Evolutionary conservation across 2,113 vertebrate genomes (phyloP).

Genomic region (Campylomormyrus numenius): DNA sequence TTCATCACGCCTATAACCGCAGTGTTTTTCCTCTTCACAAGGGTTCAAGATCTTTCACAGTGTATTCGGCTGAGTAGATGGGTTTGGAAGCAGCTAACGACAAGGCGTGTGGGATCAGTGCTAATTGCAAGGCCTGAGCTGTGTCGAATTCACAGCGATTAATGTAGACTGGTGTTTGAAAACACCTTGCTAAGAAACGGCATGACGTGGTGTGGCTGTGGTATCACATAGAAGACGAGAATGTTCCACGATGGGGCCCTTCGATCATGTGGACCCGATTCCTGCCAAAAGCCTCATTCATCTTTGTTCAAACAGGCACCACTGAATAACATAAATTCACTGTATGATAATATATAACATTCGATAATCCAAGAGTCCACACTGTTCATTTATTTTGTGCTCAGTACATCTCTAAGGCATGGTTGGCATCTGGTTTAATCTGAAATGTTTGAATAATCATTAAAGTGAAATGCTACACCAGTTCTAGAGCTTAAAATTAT

Average conservation of each 20-base stretch:
- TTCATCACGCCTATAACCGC: not conserved
- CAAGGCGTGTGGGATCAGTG: not conserved
- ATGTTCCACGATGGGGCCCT: not conserved
- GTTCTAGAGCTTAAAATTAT: not conserved
- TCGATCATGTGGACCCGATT: not conserved
- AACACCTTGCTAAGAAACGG: not conserved
- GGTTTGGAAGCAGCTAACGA: constrained; percentile 7
- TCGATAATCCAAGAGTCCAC: not conserved
- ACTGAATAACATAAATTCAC: not conserved
- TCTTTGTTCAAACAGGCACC: not conserved
- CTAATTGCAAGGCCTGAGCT: not conserved
- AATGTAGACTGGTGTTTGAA: not conserved
- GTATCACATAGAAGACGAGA: not conserved
- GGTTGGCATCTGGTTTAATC: not conserved
- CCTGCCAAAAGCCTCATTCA: not conserved
- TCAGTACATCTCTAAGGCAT: not conserved
- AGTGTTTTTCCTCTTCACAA: not conserved
- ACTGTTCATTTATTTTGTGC: not conserved
- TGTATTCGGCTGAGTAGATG: not conserved
- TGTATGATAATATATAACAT: not conserved
- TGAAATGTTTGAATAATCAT: not conserved
- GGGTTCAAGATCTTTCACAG: not conserved
- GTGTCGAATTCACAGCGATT: not conserved
- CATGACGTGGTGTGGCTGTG: not conserved
- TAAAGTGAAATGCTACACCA: not conserved